Base-by-base conservation (phyloP, 2,888 invertebrate genomes). In the Dicycla oo region DNA sequence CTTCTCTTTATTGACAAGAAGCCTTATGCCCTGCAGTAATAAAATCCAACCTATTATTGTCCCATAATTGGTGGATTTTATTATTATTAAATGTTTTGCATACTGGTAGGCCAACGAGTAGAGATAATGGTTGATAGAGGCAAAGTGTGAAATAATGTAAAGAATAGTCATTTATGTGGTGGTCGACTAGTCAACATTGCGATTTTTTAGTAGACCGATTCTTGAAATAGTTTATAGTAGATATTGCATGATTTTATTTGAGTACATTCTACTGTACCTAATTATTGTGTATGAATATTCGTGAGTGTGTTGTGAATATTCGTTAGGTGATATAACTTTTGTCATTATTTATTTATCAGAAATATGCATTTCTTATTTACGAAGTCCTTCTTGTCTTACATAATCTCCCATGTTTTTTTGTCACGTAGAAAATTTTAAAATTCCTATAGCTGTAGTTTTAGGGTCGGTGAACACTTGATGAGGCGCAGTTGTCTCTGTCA, bases 281-380 rank as follows among this genome's bases (percentile, higher is more conserved):
- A n/a, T n/a, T n/a, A n/a, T n/a, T n/a, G n/a, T n/a, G n/a, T n/a
- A n/a, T n/a, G n/a, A n/a, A n/a, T n/a, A n/a, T n/a, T n/a, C n/a
- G n/a, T n/a, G n/a, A n/a, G n/a, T n/a, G n/a, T n/a, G n/a, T n/a
- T n/a, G n/a, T n/a, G n/a, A 75, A 79, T 73, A 58, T 78, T 71
- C 15, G 49, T 63, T 67, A 65, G 78, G 78, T 78, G 34, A 74
- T 69, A 47, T 69, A 47, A 45, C 30, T 57, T 68, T 67, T 66
- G 13, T 56, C 11, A 57, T 47, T 51, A 49, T 70, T 67, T 68
- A 62, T 73, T 77, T 56, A 71, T 75, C 79, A 77, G 70, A 80
- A 51, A 58, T 57, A 40, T 82, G 83, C 83, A 83, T 83, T 83
- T 83, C 57, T 64, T 58, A 62, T 64, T 69, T 64, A 76, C 56